These are phyloP conservation scores for Morpho helenor DNA, from an alignment of 2,888 invertebrate species.

Conservation along the genomic window DNA sequence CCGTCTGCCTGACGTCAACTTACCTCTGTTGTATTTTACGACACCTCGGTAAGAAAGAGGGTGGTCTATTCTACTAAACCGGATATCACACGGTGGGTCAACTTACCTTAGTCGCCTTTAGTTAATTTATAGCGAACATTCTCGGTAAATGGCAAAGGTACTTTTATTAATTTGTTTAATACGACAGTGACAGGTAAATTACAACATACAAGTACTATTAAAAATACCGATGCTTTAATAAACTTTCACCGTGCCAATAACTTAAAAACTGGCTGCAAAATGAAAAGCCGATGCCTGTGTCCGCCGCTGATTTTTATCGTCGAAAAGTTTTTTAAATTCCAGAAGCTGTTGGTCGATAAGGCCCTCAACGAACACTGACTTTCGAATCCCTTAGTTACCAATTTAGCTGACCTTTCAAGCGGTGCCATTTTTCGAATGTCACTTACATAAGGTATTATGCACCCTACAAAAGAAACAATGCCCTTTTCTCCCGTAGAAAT, in stretches of 20 bases:
- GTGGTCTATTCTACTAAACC: no score
- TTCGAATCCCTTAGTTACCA: constrained; percentile 2
- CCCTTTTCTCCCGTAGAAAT: constrained; percentile 41
- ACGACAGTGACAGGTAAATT: no score
- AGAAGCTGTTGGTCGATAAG: constrained; percentile 2
- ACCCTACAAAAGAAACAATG: constrained; percentile 48
- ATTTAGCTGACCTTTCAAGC: constrained; percentile 22
- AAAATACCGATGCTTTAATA: not conserved
- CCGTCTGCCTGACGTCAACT: no score
- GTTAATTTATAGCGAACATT: no score
- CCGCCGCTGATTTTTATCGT: constrained; percentile 6
- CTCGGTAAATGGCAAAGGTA: no score
- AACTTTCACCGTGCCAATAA: constrained; percentile 12
- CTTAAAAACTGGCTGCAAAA: constrained; percentile 2
- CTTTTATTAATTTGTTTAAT: no score
- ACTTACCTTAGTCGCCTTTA: no score
- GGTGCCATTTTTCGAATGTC: constrained; percentile 41
- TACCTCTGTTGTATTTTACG: no score
- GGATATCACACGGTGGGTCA: no score
- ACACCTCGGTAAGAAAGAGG: no score
- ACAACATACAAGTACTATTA: no score
- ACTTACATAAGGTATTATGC: constrained; percentile 45
- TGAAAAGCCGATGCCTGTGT: constrained; percentile 1
- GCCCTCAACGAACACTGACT: constrained; percentile 4
- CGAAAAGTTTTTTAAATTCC: not conserved